Percentiles rank a stretch among this genome's conserved stretches.
Conservation (phyloP, 2,113 vertebrate genomes). For the Dermatemys mawii region DNA sequence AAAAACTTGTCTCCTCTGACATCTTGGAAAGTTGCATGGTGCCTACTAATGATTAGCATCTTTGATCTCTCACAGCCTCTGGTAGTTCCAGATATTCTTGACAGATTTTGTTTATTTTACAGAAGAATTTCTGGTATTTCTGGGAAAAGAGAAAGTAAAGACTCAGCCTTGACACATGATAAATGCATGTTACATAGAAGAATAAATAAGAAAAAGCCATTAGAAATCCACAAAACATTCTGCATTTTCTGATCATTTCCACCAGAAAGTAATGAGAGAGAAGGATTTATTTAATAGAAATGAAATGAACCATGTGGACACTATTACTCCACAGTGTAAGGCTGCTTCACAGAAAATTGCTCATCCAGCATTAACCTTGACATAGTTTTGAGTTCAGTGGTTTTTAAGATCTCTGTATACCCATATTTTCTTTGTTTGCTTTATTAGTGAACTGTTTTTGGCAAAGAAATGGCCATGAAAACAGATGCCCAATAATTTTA, state of each 20-base stretch:
- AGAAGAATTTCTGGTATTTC: slow-evolving; percentile 80
- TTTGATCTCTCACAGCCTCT: slow-evolving; percentile 72
- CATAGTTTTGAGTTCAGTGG: neutral
- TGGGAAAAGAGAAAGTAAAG: slow-evolving; percentile 56
- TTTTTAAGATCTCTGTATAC: neutral
- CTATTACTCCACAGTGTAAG: neutral
- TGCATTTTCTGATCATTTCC: slow-evolving; percentile 22
- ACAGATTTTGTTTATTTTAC: slow-evolving; percentile 75
- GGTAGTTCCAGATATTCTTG: slow-evolving; percentile 67
- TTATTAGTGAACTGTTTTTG: neutral
- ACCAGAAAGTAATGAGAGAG: neutral
- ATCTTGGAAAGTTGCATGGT: slow-evolving; percentile 50
- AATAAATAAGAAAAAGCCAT: neutral
- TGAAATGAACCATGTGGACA: neutral
- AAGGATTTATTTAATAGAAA: neutral
- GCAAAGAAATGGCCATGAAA: neutral
- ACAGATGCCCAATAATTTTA: neutral
- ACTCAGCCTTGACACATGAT: slow-evolving; percentile 49
- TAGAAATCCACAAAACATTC: neutral
- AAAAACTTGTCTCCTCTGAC: slow-evolving; percentile 62
- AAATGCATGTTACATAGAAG: neutral
- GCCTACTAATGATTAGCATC: slow-evolving; percentile 53
- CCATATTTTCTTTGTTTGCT: neutral
- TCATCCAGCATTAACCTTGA: accelerated
- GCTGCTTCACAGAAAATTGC: neutral